Evolutionary conservation across 2,113 vertebrate genomes (phyloP).

Genomic region (Stegastes partitus): DNA sequence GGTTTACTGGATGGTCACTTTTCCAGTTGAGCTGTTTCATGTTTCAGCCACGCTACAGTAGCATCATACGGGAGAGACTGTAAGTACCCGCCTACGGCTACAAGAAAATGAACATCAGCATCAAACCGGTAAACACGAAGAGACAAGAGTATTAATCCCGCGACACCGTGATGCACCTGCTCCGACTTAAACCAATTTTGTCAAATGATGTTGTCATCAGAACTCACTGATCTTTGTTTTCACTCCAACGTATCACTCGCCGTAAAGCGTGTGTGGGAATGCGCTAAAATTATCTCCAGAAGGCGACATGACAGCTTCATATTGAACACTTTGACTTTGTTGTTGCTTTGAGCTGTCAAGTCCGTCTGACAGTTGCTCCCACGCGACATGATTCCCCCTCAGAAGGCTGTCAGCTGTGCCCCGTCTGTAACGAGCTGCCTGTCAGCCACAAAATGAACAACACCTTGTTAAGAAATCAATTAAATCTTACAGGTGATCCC

Average conservation of each 20-base stretch:
- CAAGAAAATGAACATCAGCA: too few species aligned
- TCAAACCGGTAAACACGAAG: too few species aligned
- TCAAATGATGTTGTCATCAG: too few species aligned
- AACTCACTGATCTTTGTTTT: neutral
- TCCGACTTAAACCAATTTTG: too few species aligned
- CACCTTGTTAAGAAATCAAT: conserved; percentile 52
- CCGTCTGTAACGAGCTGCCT: conserved; percentile 36
- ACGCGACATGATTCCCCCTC: conserved; percentile 23
- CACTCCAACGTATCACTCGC: neutral
- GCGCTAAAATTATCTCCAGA: conserved; percentile 23
- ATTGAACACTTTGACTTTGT: conserved; percentile 37
- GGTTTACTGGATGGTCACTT: too few species aligned
- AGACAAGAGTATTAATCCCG: too few species aligned
- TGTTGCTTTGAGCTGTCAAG: conserved; percentile 39
- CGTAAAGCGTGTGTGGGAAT: neutral
- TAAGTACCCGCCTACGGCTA: too few species aligned
- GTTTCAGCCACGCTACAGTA: too few species aligned
- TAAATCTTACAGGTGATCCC: conserved; percentile 28
- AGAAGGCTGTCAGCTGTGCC: conserved; percentile 48
- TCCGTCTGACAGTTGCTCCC: conserved; percentile 42
- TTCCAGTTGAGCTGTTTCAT: too few species aligned
- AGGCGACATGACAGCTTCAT: conserved; percentile 30
- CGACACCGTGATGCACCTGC: too few species aligned
- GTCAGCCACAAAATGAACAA: conserved; percentile 44
- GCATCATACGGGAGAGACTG: too few species aligned